Percentiles rank a stretch among this genome's conserved stretches.
These are phyloP conservation scores for Acanthurus tractus DNA, from an alignment of 2,797 vertebrate species.

Conservation along the genomic window DNA sequence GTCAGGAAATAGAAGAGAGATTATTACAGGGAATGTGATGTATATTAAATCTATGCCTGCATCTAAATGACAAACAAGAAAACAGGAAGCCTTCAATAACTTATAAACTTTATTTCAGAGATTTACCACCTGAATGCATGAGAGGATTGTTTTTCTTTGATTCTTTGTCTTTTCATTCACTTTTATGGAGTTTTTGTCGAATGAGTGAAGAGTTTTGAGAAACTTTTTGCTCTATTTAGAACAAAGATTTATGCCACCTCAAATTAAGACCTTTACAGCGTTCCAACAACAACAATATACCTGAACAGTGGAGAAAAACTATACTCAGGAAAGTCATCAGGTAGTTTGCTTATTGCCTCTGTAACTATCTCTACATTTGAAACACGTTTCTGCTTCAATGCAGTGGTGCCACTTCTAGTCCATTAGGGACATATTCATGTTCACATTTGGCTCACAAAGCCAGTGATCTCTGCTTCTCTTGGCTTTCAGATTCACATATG, in stretches of 20 bases:
- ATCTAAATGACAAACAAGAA: slow-evolving; percentile 4
- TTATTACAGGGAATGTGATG: slow-evolving; percentile 9
- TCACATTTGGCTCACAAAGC: slow-evolving; percentile 63
- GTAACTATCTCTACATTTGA: background rate
- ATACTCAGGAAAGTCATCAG: slow-evolving; percentile 7
- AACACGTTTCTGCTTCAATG: slow-evolving; percentile 40
- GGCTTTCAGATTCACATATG: slow-evolving; percentile 66
- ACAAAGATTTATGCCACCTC: background rate
- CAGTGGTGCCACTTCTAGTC: slow-evolving; percentile 43
- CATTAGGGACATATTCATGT: slow-evolving; percentile 55
- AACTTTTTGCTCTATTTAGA: slow-evolving; percentile 6
- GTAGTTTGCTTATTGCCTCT: slow-evolving; percentile 34
- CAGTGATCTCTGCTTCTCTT: slow-evolving; percentile 40
- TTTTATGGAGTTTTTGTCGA: background rate
- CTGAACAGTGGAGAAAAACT: slow-evolving; percentile 30
- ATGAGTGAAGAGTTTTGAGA: background rate
- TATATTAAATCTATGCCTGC: background rate
- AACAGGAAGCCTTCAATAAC: slow-evolving; percentile 5
- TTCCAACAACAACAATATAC: slow-evolving; percentile 5
- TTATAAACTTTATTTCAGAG: background rate
- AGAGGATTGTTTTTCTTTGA: background rate
- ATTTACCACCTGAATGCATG: background rate
- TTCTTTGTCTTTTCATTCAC: slow-evolving; percentile 8
- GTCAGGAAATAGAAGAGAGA: background rate
- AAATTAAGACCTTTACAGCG: background rate